These are phyloP conservation scores for Creontiades dilutus DNA, from an alignment of 2,888 invertebrate species.

Conservation along the genomic window DNA sequence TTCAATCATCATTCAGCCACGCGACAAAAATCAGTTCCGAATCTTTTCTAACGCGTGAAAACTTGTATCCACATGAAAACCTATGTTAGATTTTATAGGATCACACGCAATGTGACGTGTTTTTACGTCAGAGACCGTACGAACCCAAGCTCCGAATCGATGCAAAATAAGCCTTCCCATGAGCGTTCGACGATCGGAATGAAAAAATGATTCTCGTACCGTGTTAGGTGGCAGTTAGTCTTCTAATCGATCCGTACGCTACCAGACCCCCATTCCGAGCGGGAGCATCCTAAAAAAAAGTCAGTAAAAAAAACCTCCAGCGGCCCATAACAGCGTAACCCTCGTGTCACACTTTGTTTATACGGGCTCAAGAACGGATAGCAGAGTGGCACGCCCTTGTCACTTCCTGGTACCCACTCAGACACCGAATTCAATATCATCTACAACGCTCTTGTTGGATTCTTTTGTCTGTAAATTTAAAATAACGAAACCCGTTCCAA, in stretches of 20 bases:
- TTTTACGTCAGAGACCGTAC: too few relatives aligned
- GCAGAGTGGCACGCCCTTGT: slow-evolving; percentile 19
- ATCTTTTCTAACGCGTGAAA: too few relatives aligned
- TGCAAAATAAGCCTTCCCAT: too few relatives aligned
- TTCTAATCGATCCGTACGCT: slow-evolving; percentile 5
- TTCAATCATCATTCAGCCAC: too few relatives aligned
- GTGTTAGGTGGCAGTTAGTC: not conserved
- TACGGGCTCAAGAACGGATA: not conserved
- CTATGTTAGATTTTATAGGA: too few relatives aligned
- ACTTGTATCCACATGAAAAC: too few relatives aligned
- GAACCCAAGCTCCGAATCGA: too few relatives aligned
- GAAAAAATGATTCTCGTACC: not conserved
- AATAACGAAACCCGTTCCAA: not conserved
- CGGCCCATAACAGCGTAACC: slow-evolving; percentile 2
- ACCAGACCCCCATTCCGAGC: not conserved
- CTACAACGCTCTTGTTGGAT: not conserved
- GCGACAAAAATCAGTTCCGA: too few relatives aligned
- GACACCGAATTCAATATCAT: not conserved
- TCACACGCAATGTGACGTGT: too few relatives aligned
- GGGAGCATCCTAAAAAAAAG: not conserved
- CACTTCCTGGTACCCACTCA: slow-evolving; percentile 42
- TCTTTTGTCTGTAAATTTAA: not conserved
- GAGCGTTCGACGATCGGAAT: too few relatives aligned
- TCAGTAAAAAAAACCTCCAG: not conserved
- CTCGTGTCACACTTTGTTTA: slow-evolving; percentile 26